Evolutionary conservation across 2,888 invertebrate genomes (phyloP), one percentile per base, ranked within the genome.

Genomic region (Leptothorax acervorum): DNA sequence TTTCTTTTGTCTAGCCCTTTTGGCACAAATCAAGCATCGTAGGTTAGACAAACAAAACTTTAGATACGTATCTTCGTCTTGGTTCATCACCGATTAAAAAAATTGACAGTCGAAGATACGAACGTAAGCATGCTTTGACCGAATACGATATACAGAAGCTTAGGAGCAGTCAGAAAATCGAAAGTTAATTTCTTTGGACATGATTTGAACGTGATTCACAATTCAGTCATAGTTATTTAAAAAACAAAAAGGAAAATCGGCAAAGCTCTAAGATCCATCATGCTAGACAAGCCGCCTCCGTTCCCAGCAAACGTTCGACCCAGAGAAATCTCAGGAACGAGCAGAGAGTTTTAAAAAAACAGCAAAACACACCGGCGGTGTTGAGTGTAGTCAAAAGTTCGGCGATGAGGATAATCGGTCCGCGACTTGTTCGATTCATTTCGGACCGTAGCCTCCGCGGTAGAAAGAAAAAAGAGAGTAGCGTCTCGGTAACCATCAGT

Each of bases 401-500:
- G 73, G 71, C 73, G 71, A 66, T 28, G 51, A 66, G 35, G 45
- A 23, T 48, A 48, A 45, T 23, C 35, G 79, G 71, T 79, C 71
- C 71, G 60, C 23, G 48, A 71, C 71, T 71, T 12, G 48, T 70
- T 79, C 23, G 71, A 71, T 71, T 57, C n/a, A 71, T 48, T 79
- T 23, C 60, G 57, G 79, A 79, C 48, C 48, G n/a, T 31, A 55
- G 57, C 71, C 60, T 60, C 62, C 76, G 55, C 53, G 57, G 12
- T 60, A 6, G 79, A 65, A 79, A 79, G 35, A 70, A 84, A 60
- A 84, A 60, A 51, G n/a, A 70, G 60, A 86, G 85, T 81, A 82
- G 83, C 74, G 71, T 85, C 83, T 81, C 86, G 79, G 79, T 82
- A 82, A 83, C 75, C 84, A 83, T 63, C 87, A 74, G 82, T 63